These are phyloP conservation scores for Lissocephala sabroskyi DNA, from an alignment of 2,888 invertebrate species.

Conservation along the genomic window DNA sequence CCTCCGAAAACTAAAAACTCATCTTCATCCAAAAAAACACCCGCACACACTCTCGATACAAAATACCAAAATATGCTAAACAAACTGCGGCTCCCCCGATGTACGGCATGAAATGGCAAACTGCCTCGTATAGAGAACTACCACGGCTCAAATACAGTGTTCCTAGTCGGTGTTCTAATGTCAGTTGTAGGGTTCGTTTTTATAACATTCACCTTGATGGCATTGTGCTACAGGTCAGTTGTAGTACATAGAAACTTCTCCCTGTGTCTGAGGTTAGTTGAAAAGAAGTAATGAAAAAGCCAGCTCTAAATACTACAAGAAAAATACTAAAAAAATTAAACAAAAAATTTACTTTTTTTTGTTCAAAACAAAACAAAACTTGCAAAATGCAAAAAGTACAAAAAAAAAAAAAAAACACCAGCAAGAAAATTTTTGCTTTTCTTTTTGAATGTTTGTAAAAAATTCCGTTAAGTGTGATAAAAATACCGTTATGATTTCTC, in stretches of 20 bases:
- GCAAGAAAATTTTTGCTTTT: slow-evolving; percentile 14
- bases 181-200: slow-evolving; percentile 99
- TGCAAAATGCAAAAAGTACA: slow-evolving; percentile 16
- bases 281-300: slow-evolving; percentile 80
- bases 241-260: slow-evolving; percentile 99
- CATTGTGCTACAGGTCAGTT: slow-evolving; percentile 99
- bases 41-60: slow-evolving; percentile 11
- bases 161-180: slow-evolving; percentile 98
- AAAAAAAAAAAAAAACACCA: slow-evolving; percentile 16
- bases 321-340: slow-evolving; percentile 37
- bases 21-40: neutral
- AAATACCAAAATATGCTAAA: slow-evolving; percentile 8
- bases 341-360: slow-evolving; percentile 20
- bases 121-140: slow-evolving; percentile 85
- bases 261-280: slow-evolving; percentile 98
- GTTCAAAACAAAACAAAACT: slow-evolving; percentile 9
- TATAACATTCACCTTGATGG: slow-evolving; percentile 98
- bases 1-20: slow-evolving; percentile 11
- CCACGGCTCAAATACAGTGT: slow-evolving; percentile 97
- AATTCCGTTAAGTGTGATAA: neutral
- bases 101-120: too few species aligned
- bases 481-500: too few species aligned
- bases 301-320: slow-evolving; percentile 58
- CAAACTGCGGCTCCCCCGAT: too few species aligned
- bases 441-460: neutral